Base-by-base conservation (phyloP, 2,888 invertebrate species). In the Ethmia dodecea region DNA sequence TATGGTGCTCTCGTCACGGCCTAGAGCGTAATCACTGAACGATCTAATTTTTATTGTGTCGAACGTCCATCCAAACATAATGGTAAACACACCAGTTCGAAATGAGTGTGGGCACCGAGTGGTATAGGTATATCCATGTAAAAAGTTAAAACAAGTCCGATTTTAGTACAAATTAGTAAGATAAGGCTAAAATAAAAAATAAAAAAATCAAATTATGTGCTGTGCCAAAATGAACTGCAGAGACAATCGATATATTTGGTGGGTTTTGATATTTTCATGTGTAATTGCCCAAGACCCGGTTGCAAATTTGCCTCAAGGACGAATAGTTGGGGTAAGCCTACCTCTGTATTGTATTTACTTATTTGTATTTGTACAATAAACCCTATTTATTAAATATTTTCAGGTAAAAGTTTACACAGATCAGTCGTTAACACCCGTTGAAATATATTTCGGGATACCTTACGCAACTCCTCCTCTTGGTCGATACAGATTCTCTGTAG, bases 401-500 rank as follows among this genome's bases (percentile, higher is more conserved):
- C 75, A 93, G 92, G 88, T 91, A 9, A 91, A 90, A 76, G 87
- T 91, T 18, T 91, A 89, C 59, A 87, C 90, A 8, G 91, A 92
- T 52, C 86, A 84, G 27, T 87, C 89, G 9, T 76, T 89, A 33
- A 84, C 77, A 31, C 88, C 90, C 1, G 88, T 93, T 3, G 91
- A 91, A 69, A 90, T 91, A 32, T 94, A 89, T 69, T 86, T 91
- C 48, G 93, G 95, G 11, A 89, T 96, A 40, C 96, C 95, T 0
- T 96, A 93, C 59, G 95, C 95, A 14, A 88, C 90, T 44, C 89
- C 95, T 9, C 95, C 95, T 0, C 61, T 90, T 31, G 93, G 91
- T n/a, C 77, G 88, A 47, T 79, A 91, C 31, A 87, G 96, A 61
- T 96, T 96, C 84, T 87, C 91, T 58, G 93, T 92, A 65, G 47